Conservation (phyloP, 2,888 invertebrate species). For the Meloe dianella region DNA sequence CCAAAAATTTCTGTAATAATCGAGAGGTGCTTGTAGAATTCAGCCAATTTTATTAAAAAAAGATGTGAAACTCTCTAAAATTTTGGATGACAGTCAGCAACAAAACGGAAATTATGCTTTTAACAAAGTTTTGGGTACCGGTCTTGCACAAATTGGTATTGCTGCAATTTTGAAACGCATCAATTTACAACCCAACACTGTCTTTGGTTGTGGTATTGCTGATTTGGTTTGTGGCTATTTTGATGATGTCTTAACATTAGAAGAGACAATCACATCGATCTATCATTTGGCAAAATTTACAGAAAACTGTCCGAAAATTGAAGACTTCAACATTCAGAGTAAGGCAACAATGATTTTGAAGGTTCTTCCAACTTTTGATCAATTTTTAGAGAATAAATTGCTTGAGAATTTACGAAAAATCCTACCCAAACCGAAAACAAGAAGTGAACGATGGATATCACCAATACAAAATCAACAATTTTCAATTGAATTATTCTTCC, state of each 20-base stretch:
- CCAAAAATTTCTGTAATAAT: not conserved
- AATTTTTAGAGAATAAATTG: not conserved
- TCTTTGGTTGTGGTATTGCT: not conserved
- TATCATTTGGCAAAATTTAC: not conserved
- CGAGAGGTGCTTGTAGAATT: not conserved
- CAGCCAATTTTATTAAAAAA: not conserved
- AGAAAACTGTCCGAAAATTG: not conserved
- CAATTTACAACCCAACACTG: not conserved
- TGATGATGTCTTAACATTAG: not conserved
- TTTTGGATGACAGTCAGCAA: not conserved
- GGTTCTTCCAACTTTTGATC: not conserved
- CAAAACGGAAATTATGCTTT: not conserved
- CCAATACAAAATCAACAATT: not conserved
- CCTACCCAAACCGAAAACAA: not conserved
- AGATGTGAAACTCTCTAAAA: not conserved
- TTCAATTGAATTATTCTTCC: not conserved
- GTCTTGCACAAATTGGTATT: not conserved
- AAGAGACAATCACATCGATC: not conserved
- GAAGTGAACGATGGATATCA: not conserved
- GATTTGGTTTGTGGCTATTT: constrained; percentile 12
- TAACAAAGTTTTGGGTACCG: not conserved
- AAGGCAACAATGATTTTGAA: not conserved
- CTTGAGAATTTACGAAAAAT: not conserved
- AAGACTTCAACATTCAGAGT: not conserved
- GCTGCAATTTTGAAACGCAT: not conserved